phyloP scores from a whole-genome alignment of 2,888 invertebrate species.

The Ommatoiulus sabulosus region DNA sequence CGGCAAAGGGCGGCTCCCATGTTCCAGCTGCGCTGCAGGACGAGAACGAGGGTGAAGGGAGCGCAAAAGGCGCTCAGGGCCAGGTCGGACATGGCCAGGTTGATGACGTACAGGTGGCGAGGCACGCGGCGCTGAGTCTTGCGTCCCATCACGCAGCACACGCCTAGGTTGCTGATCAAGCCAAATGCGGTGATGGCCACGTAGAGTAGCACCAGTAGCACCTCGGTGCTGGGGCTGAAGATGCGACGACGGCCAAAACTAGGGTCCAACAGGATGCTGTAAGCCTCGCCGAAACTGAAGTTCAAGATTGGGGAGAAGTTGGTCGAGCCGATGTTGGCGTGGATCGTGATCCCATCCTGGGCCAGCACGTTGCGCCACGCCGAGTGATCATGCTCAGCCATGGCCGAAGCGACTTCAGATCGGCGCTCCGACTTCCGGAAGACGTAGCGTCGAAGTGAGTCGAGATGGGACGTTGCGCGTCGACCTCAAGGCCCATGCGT shows the following conservation, averaged over 20 bases:
- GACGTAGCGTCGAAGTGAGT: no score
- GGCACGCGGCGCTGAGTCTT: conserved; percentile 22
- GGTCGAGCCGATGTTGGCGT: neutral
- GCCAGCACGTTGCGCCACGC: neutral
- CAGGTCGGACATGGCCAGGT: conserved; percentile 73
- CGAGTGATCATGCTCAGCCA: neutral
- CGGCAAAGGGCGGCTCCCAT: conserved; percentile 73
- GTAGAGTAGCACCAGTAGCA: conserved; percentile 47
- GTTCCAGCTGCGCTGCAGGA: conserved; percentile 71
- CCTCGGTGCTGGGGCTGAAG: conserved; percentile 45
- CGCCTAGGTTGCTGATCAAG: conserved; percentile 1
- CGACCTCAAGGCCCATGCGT: no score
- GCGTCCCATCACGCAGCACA: conserved; percentile 51
- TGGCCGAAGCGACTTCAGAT: neutral
- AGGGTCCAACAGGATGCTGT: conserved; percentile 25
- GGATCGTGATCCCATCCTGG: neutral
- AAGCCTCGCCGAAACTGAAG: conserved; percentile 47
- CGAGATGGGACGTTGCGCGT: no score
- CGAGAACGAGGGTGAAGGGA: conserved; percentile 72
- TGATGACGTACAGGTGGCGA: conserved; percentile 72
- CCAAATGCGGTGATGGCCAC: conserved; percentile 9
- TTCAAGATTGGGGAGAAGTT: conserved; percentile 35
- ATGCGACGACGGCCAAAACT: neutral
- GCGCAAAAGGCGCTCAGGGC: conserved; percentile 73
- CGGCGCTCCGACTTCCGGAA: no score